Base-by-base conservation (phyloP, 2,113 vertebrate species). In the Ameiurus melas region DNA sequence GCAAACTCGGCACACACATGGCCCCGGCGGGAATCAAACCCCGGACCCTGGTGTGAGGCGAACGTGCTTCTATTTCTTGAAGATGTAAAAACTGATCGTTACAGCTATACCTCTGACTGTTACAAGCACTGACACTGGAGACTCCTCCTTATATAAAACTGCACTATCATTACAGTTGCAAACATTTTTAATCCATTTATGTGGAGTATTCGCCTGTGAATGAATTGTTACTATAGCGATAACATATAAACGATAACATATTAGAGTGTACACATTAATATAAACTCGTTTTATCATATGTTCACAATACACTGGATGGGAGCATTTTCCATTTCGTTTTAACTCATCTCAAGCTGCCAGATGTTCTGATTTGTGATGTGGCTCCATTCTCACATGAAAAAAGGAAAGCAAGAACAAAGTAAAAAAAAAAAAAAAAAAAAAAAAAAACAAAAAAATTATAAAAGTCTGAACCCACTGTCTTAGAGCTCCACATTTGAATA, bases 401-500 rank as follows among this genome's bases (percentile, higher is more conserved):
- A 53, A 55, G 30, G n/a, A 81, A 81, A 17, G 47, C 22, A 36
- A 87, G 51, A 81, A 64, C 62, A 71, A 68, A 92, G 91, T 89
- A 91, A 93, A 93, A 51, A 47, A 47, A 0, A 8, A 47, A 47
- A 5, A 47, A 51, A 51, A 43, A 36, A 1, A 1, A 36, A 36
- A 47, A 47, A 47, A 0, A 47, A 47, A 47, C 6, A 47, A 27
- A n/a, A n/a, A 43, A 22, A 68, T 53, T 0, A 30, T n/a, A 30
- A 93, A 91, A 93, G 90, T 89, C 85, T 90, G 92, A 93, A 92
- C 91, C 93, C 87, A 90, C 93, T 94, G 92, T 92, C 88, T 70
- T 81, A 87, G 7, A 90, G 90, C 86, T 93, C 92, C 92, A 86
- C 91, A 93, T 95, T 94, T 93, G 89, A 94, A 94, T 95, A 94